Percentiles rank a stretch among this genome's conserved stretches.
Evolutionary conservation across 2,797 vertebrate species (phyloP).

Genomic region (Macroramphosus scolopax): DNA sequence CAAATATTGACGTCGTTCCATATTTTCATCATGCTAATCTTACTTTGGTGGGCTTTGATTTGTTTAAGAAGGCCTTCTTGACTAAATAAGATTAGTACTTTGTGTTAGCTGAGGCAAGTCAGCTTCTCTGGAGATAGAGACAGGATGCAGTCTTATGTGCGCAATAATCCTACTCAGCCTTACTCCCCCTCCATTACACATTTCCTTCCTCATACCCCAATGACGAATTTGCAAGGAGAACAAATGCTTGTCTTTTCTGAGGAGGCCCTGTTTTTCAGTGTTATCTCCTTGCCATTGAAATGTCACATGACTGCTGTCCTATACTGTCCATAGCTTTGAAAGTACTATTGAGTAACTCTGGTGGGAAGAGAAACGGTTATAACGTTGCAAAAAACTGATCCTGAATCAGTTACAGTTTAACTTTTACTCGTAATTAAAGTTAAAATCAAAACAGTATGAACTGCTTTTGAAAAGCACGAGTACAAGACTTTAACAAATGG

Average conservation of each 20-base stretch:
- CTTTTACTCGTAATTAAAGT: background rate
- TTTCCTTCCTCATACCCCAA: slow-evolving; percentile 60
- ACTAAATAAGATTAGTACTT: no score
- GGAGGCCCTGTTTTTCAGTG: no score
- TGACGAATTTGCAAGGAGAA: slow-evolving; percentile 13
- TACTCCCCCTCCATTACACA: slow-evolving; percentile 1
- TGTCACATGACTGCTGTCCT: no score
- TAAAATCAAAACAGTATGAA: background rate
- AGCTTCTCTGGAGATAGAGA: slow-evolving; percentile 40
- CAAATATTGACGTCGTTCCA: background rate
- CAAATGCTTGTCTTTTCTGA: background rate
- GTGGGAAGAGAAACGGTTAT: no score
- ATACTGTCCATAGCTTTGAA: background rate
- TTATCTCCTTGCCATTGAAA: no score
- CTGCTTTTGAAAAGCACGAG: no score
- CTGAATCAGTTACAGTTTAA: slow-evolving; percentile 4
- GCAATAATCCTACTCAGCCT: slow-evolving; percentile 21
- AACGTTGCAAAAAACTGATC: slow-evolving; percentile 41
- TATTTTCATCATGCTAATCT: background rate
- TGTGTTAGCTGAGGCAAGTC: no score
- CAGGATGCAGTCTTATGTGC: slow-evolving; percentile 68
- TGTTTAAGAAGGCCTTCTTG: no score
- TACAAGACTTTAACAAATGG: background rate
- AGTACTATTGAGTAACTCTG: no score
- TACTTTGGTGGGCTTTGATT: background rate